These are phyloP conservation scores for Myotis planiceps DNA, from an alignment of 2,797 vertebrate genomes.

Conservation along the genomic window DNA sequence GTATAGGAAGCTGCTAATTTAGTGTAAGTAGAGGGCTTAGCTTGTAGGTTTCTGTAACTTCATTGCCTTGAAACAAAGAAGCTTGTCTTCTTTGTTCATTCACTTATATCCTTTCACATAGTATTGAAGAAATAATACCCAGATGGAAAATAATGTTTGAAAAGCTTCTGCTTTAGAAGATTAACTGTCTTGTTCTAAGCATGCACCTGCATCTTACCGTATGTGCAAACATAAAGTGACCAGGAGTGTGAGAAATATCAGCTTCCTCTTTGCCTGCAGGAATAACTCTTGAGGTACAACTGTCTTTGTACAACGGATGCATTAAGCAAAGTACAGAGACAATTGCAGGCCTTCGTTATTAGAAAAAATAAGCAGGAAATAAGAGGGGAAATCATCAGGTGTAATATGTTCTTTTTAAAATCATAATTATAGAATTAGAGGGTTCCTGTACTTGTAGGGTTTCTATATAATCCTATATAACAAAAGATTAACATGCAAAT, in stretches of 20 bases:
- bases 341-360: background rate
- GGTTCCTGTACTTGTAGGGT: background rate
- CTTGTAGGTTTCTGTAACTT: background rate
- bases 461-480: background rate
- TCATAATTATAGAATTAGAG: background rate
- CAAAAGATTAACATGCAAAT: background rate
- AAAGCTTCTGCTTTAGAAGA: constrained; percentile 5
- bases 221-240: background rate
- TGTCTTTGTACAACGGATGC: background rate
- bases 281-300: background rate
- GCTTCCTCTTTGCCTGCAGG: background rate
- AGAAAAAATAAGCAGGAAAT: background rate
- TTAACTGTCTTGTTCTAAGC: background rate
- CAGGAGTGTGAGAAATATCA: background rate
- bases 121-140: background rate
- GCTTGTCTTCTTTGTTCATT: background rate
- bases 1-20: background rate
- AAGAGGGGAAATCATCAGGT: background rate
- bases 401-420: background rate
- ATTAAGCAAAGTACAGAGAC: background rate
- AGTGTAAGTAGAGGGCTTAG: background rate
- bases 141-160: background rate
- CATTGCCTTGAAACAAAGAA: background rate
- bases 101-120: background rate
- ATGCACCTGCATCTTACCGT: background rate